Evolutionary conservation across 1,140 invertebrate genomes (phyloP), one percentile per base, ranked within the genome.

Genomic region (Lordiphosa stackelbergi): DNA sequence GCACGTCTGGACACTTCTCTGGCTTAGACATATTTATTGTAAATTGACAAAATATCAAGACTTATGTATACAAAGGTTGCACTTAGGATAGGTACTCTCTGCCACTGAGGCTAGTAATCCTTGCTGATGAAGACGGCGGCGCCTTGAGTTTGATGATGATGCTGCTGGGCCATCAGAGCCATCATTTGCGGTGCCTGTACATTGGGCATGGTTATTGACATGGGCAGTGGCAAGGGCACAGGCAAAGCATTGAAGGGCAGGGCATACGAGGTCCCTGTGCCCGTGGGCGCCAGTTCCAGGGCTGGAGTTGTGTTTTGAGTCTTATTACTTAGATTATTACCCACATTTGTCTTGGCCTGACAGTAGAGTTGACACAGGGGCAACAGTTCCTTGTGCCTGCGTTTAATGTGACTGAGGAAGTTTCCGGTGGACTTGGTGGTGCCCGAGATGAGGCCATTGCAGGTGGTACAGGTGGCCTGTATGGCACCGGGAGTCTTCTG

Each of bases 371-470:
- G 85, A 5, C 85, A 86, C 8, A 70, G 45, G 0, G 75, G 49
- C 41, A 86, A 31, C 6, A 86, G 62, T 19, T 86, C 79, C 53
- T 86, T 86, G 47, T 86, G 85, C 2, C 85, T 69, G 1, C 85
- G 63, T 48, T 86, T 86, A 12, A 86, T 86, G 43, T 86, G 85
- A 57, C 85, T 86, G 11, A 86, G 70, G 11, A 86, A 86, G 24
- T 86, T 86, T 2, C 85, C 85, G 11, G 85, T 86, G 0, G 85
- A 86, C 41, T 86, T 86, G 22, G 79, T 83, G 13, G 85, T 86
- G 2, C 85, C 85, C 10, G 85, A 86, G 11, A 86, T 86, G 1
- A 74, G 60, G 19, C 79, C 85, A 16, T 57, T 71, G 61, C 85
- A 86, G 13, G 79, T 78, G 5, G 85, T 86, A 53, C 85, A 86